Evolutionary conservation across 2,888 invertebrate species (phyloP).

Genomic region (Geophilus truncorum): DNA sequence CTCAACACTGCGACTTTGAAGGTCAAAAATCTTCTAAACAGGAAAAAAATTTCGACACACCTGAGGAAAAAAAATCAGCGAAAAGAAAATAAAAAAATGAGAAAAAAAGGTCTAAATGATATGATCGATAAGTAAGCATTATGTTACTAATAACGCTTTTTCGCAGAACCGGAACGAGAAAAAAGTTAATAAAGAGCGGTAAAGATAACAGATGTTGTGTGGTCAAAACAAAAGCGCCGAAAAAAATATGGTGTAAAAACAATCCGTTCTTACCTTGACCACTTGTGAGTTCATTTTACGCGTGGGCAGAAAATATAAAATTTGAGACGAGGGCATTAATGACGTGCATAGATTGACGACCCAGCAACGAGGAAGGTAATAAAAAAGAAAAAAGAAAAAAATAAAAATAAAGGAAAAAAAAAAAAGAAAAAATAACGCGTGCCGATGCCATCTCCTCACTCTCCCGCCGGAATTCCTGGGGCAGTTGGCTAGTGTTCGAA

Average conservation of each 20-base stretch:
- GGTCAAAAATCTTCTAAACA: background rate
- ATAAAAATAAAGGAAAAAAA: background rate
- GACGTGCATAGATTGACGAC: background rate
- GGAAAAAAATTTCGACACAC: background rate
- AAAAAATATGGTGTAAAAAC: background rate
- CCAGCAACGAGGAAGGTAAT: background rate
- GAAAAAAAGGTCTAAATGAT: background rate
- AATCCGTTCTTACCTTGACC: background rate
- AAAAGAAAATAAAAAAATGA: too few species aligned
- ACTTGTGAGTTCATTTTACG: background rate
- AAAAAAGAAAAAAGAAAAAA: background rate
- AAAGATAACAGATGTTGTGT: background rate
- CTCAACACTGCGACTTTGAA: background rate
- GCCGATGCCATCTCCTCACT: background rate
- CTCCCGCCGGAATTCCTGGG: conserved; percentile 22
- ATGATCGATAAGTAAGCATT: background rate
- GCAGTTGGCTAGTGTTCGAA: conserved; percentile 5
- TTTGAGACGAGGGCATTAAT: background rate
- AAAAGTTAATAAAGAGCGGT: background rate
- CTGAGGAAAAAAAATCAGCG: background rate
- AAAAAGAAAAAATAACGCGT: background rate
- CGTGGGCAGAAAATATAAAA: background rate
- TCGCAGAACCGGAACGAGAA: background rate
- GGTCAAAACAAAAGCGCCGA: background rate
- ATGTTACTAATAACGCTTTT: background rate